Conservation (phyloP, 2,888 invertebrate species). For the Periphyllus acericola region DNA sequence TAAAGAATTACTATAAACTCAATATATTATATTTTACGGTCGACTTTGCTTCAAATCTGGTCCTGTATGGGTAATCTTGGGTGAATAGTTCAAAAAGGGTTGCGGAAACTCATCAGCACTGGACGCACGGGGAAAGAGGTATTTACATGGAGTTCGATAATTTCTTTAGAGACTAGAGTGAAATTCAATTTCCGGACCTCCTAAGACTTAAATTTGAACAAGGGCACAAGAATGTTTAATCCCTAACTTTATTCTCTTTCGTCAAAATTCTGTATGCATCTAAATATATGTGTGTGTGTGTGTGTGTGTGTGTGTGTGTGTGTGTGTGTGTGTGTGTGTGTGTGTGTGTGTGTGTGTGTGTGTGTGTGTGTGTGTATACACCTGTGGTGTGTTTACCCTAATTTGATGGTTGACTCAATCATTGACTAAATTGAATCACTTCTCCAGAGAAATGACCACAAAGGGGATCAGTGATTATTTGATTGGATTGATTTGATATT, state of each 20-base stretch:
- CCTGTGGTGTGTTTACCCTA: slow-evolving; percentile 21
- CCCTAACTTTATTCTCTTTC: slow-evolving; percentile 3
- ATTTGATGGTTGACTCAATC: not conserved
- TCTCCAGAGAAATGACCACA: not conserved
- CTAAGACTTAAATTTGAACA: slow-evolving; percentile 4
- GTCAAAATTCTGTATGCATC: not conserved
- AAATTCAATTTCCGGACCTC: slow-evolving; percentile 53
- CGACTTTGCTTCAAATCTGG: slow-evolving; percentile 21
- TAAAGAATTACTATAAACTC: not conserved
- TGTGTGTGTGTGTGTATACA: not conserved
- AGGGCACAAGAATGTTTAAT: slow-evolving; percentile 16
- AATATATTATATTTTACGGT: slow-evolving; percentile 8
- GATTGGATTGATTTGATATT: too few species aligned
- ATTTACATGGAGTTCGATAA: slow-evolving; percentile 48
- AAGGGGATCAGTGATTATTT: not conserved
- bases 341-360: not conserved
- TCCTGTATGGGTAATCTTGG: not conserved
- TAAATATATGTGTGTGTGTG: not conserved
- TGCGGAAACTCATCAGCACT: not conserved
- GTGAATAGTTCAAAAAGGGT: not conserved
- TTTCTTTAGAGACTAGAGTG: slow-evolving; percentile 27
- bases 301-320: too few species aligned
- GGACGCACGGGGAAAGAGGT: slow-evolving; percentile 5
- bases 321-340: not conserved
- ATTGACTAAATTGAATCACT: not conserved